phyloP scores from a whole-genome alignment of 2,797 vertebrate genomes.

The Hydrophis major region DNA sequence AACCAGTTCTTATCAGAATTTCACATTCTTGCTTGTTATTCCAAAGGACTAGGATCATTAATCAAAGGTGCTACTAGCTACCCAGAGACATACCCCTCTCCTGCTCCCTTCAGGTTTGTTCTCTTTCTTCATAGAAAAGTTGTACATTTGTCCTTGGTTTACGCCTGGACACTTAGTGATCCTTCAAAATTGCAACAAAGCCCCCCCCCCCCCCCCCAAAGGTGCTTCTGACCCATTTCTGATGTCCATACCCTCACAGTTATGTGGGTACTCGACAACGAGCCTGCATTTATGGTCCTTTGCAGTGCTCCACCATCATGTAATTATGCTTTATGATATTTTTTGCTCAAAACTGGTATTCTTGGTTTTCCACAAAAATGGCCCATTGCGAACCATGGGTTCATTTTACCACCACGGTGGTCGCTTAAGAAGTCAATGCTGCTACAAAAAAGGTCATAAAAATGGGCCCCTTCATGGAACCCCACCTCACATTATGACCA shows the following conservation, averaged over 20 bases:
- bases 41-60: neutral
- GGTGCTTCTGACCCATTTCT: neutral
- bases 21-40: neutral
- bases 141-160: neutral
- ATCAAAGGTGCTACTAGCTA: neutral
- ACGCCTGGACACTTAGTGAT: neutral
- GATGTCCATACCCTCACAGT: neutral
- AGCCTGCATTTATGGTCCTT: neutral
- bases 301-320: neutral
- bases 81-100: neutral
- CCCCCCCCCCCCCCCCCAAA: neutral
- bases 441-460: neutral
- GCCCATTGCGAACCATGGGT: neutral
- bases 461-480: neutral
- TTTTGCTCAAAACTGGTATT: neutral
- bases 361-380: neutral
- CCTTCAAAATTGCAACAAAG: no score
- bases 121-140: neutral
- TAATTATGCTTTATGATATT: neutral
- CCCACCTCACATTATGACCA: neutral
- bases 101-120: neutral
- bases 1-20: neutral
- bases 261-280: fast-evolving
- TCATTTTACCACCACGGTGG: neutral
- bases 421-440: neutral